Percentiles rank a stretch among this genome's conserved stretches.
These are phyloP conservation scores for Ifrita kowaldi DNA, from an alignment of 2,113 vertebrate genomes.

Conservation along the genomic window DNA sequence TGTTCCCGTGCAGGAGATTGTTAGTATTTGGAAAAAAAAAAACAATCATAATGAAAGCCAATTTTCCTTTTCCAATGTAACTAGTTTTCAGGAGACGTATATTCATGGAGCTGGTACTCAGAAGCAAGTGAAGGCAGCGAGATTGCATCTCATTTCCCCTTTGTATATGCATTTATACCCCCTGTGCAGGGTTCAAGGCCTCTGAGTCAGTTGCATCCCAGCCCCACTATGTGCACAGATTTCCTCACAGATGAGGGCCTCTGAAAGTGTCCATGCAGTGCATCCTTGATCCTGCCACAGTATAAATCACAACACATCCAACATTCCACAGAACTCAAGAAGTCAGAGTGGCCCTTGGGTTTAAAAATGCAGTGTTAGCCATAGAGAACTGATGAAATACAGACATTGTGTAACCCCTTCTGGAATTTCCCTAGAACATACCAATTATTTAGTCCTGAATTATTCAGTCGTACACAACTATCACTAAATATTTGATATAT, in stretches of 20 bases:
- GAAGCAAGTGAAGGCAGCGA: background rate
- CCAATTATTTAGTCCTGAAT: conserved; percentile 4
- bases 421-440: background rate
- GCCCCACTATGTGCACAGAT: background rate
- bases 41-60: rapidly evolving
- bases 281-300: background rate
- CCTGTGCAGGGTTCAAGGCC: background rate
- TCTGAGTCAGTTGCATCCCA: background rate
- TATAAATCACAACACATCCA: background rate
- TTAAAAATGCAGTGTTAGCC: background rate
- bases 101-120: background rate
- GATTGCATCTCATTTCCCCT: background rate
- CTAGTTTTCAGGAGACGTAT: background rate
- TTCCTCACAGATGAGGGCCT: background rate
- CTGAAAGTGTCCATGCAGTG: background rate
- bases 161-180: background rate
- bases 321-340: background rate
- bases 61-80: background rate
- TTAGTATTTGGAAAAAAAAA: background rate
- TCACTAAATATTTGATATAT: conserved; percentile 27
- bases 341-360: background rate
- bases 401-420: background rate
- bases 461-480: background rate
- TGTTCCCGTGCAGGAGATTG: background rate
- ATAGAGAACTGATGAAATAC: background rate